A percentile compares a stretch with the other conserved stretches of the same genome.
phyloP scores from a whole-genome alignment of 2,113 vertebrate species.

The Poeciliopsis retropinna region DNA sequence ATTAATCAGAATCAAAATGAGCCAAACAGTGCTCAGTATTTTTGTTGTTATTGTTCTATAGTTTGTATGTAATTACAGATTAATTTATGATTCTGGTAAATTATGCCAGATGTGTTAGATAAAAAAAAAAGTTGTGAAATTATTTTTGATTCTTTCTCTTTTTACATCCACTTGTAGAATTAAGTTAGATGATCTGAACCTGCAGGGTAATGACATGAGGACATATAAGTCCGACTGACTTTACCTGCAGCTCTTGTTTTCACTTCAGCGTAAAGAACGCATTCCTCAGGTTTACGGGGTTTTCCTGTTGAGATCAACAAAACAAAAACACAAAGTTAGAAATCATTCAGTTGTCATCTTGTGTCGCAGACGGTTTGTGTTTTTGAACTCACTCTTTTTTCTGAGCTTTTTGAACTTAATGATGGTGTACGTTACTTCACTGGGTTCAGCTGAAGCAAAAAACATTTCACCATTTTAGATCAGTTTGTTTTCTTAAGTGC shows the following conservation, averaged over 20 bases:
- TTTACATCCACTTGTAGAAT: neutral
- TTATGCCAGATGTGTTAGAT: no score
- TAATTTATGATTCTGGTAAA: no score
- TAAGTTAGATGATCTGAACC: neutral
- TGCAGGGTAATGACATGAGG: neutral
- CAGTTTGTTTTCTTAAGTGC: neutral
- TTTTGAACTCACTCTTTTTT: constrained; percentile 2
- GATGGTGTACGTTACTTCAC: neutral
- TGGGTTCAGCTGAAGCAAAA: fast-evolving
- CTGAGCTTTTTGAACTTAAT: neutral
- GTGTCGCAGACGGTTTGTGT: neutral
- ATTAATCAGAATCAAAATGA: no score
- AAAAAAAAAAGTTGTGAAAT: no score
- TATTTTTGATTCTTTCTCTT: no score
- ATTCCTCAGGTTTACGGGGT: neutral
- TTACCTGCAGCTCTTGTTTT: neutral
- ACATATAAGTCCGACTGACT: neutral
- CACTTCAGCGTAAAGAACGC: constrained; percentile 2
- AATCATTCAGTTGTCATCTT: neutral
- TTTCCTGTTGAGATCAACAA: neutral
- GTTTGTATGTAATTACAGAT: no score
- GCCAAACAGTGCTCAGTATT: no score
- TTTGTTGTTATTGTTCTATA: no score
- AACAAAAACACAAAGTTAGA: neutral
- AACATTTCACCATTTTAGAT: neutral